Evolutionary conservation across 2,888 invertebrate genomes (phyloP).

Genomic region (Cataglyphis rosenhaueri): DNA sequence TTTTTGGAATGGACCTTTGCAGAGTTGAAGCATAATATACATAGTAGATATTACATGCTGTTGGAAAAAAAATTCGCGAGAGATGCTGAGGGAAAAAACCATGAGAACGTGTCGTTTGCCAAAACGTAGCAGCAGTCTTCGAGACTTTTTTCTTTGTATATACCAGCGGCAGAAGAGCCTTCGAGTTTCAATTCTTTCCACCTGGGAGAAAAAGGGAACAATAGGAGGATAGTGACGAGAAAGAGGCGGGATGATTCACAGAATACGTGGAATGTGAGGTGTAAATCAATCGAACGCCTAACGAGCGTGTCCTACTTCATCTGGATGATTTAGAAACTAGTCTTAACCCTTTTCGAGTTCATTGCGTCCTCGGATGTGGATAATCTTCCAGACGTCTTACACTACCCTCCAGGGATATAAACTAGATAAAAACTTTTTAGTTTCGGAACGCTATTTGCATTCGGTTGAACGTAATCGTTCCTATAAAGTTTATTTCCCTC

Average conservation of each 20-base stretch:
- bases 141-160: conserved; percentile 51
- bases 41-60: background rate
- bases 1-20: background rate
- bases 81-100: background rate
- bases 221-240: background rate
- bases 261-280: conserved; percentile 44
- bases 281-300: conserved; percentile 74
- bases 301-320: conserved; percentile 72
- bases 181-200: conserved; percentile 54
- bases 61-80: background rate
- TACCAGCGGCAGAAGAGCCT: conserved; percentile 34
- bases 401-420: conserved; percentile 39
- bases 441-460: conserved; percentile 49
- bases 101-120: conserved; percentile 52
- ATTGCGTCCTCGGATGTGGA: conserved; percentile 40
- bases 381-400: conserved; percentile 54
- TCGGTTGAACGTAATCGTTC: conserved; percentile 32
- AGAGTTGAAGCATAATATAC: background rate
- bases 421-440: conserved; percentile 53
- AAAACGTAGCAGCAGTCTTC: conserved; percentile 47
- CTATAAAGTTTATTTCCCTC: conserved; percentile 18
- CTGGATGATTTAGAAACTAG: conserved; percentile 58
- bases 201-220: background rate
- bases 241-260: background rate
- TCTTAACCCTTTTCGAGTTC: conserved; percentile 52